Conservation (phyloP, 2,113 vertebrate species). For the Seriola quinqueradiata region DNA sequence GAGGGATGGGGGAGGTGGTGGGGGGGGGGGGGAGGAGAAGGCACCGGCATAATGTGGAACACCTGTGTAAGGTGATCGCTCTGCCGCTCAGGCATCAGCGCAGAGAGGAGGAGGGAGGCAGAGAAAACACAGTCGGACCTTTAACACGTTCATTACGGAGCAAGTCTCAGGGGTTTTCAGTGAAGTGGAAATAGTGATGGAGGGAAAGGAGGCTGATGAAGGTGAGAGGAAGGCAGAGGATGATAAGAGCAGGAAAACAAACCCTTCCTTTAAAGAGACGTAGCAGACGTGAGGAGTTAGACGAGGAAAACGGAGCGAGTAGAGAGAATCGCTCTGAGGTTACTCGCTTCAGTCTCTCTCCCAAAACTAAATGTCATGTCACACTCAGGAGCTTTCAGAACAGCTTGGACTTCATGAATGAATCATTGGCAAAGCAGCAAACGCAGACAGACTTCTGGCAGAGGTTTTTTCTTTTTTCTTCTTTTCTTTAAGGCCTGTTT, state of each 20-base stretch:
- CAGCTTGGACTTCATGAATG: constrained; percentile 66
- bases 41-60: constrained; percentile 73
- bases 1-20: too few species aligned
- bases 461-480: not conserved
- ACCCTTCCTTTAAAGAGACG: not conserved
- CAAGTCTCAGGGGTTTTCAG: constrained; percentile 2
- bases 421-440: constrained; percentile 46
- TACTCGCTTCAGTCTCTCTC: constrained; percentile 31
- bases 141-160: constrained; percentile 64
- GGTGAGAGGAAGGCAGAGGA: constrained; percentile 24
- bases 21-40: not conserved
- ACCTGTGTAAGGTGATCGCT: constrained; percentile 78
- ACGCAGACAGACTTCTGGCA: constrained; percentile 52
- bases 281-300: not conserved
- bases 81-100: constrained; percentile 56
- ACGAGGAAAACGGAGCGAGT: too few species aligned
- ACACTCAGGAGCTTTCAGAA: constrained; percentile 59
- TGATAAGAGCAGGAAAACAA: constrained; percentile 37
- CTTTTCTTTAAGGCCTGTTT: constrained; percentile 4
- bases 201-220: constrained; percentile 34
- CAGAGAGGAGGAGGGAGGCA: constrained; percentile 56
- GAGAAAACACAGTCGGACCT: constrained; percentile 63
- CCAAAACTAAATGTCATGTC: constrained; percentile 60
- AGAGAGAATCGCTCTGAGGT: constrained; percentile 34
- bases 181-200: constrained; percentile 39